Evolutionary conservation across 2,113 vertebrate genomes (phyloP).

Genomic region (Murina feae): DNA sequence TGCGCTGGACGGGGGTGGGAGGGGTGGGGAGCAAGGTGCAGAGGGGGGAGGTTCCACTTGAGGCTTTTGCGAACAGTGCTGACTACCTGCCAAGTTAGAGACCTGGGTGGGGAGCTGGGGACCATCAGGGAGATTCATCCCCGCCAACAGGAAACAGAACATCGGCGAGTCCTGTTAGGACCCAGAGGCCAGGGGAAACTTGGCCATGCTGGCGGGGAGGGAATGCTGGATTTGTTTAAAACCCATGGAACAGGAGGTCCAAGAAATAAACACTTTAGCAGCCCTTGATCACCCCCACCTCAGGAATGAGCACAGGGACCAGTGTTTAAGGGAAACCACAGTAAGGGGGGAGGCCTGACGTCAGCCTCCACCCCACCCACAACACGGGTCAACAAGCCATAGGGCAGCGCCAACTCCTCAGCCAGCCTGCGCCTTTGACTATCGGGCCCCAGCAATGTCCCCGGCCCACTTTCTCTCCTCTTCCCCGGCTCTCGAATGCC

Average conservation of each 20-base stretch:
- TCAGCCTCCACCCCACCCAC: background rate
- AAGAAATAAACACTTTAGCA: background rate
- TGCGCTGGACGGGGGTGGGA: background rate
- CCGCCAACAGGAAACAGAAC: conserved; percentile 36
- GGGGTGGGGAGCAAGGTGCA: no score
- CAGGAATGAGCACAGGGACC: conserved; percentile 18
- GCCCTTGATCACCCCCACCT: background rate
- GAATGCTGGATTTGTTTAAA: conserved; percentile 26
- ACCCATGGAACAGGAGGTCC: background rate
- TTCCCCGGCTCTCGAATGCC: background rate
- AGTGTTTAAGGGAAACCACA: conserved; percentile 13
- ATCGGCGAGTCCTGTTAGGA: background rate
- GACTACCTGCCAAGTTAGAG: conserved; percentile 40
- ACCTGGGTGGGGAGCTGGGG: background rate
- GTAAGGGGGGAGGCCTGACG: background rate
- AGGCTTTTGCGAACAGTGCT: background rate
- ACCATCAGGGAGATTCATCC: background rate
- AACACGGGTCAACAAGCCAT: rapidly evolving
- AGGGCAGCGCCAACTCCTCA: background rate
- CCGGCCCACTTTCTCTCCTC: background rate
- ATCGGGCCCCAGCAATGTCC: background rate
- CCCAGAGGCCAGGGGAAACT: background rate
- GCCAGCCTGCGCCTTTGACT: background rate
- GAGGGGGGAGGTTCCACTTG: background rate
- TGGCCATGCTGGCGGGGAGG: background rate